Base-by-base conservation (phyloP, 2,888 invertebrate species). In the Julus scandinavius region DNA sequence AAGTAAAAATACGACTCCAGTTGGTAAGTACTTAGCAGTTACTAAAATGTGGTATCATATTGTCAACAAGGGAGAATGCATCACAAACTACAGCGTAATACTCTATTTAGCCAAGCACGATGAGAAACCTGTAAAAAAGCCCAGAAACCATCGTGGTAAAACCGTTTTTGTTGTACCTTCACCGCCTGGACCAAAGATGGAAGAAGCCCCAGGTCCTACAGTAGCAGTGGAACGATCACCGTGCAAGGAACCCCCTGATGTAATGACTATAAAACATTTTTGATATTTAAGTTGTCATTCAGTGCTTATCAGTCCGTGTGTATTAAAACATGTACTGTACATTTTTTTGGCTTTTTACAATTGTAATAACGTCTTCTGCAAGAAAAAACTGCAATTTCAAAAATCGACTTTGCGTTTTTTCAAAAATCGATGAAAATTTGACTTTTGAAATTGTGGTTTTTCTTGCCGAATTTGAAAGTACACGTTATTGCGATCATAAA, bases 161-260 rank as follows among this genome's bases (percentile, higher is more conserved):
- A 85, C 85, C 17, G 85, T 85, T 85, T 85, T 85, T 85, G 45
- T 45, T 45, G 49, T 85, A 41, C 85, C 85, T 15, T 84, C 84
- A 84, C 84, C 84, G 3, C 84, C 84, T 17, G 84, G 84, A 84
- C 40, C 45, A 45, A 40, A 40, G 40, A 45, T 41, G 7, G 84
- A 45, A 13, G 40, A 84, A 84, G 84, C 91, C 50, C 89, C 89
- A 87, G 86, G 41, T 91, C 91, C 86, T 72, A 17, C 80, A 50
- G 80, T 72, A 9, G 54, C 87, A 50, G 50, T 85, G 63, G 85
- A 89, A 84, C 38, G 72, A 49, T 88, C 88, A 80, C 88, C 88
- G n/a, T 38, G 49, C 38, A 88, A 63, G 49, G 83, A 84, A 83
- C 88, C 88, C 2, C 88, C 88, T 15, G 88, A 88, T 72, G 88